These are phyloP conservation scores for Megalonaias nervosa DNA, from an alignment of 1,140 invertebrate species.

Conservation along the genomic window DNA sequence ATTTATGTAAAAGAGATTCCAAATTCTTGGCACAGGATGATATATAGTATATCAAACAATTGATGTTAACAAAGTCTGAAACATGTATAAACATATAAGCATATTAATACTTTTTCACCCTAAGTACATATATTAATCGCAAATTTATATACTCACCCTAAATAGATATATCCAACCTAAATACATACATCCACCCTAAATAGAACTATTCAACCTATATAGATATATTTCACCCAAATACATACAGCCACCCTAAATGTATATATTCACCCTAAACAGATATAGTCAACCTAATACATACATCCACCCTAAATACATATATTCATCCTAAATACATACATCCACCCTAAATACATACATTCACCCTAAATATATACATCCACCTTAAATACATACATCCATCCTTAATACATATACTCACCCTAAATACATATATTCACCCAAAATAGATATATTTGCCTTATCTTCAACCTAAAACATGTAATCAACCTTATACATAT, in stretches of 20 bases:
- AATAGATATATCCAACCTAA: not conserved
- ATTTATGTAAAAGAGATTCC: too few species aligned
- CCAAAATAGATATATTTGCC: not conserved
- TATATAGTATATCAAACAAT: too few species aligned
- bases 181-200: not conserved
- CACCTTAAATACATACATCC: not conserved
- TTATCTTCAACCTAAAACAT: not conserved
- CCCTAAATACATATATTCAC: not conserved
- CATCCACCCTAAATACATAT: not conserved
- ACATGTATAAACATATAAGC: too few species aligned
- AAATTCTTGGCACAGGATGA: too few species aligned
- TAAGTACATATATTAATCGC: too few species aligned
- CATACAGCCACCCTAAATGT: not conserved
- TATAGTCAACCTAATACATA: not conserved
- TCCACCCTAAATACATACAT: not conserved
- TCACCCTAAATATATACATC: not conserved
- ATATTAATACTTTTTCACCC: too few species aligned
- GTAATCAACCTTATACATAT: not conserved
- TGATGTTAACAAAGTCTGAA: too few species aligned
- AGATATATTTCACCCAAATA: not conserved
- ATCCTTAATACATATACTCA: not conserved
- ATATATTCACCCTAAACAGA: not conserved
- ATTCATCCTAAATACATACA: too few species aligned
- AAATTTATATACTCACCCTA: not conserved
- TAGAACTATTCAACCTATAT: not conserved